A percentile compares a stretch with the other conserved stretches of the same genome.
phyloP scores from a whole-genome alignment of 1,140 invertebrate genomes.

The Drosophila jambulina region DNA sequence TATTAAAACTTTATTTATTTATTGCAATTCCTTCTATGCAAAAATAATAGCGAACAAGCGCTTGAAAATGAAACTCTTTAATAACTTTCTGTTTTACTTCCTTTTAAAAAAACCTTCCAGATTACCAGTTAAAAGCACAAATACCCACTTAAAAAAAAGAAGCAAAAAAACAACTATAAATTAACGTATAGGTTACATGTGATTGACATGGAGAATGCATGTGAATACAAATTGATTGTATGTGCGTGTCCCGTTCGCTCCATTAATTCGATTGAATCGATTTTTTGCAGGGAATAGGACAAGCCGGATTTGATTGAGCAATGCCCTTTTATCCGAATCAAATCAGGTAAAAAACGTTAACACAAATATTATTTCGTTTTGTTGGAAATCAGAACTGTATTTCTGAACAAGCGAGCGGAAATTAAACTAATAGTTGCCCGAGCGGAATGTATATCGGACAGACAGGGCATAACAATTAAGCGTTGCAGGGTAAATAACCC shows the following conservation, averaged over 20 bases:
- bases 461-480: constrained; percentile 11
- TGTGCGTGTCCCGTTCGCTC: constrained; percentile 1
- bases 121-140: not conserved
- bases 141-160: not conserved
- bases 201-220: constrained; percentile 1
- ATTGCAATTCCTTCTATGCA: not conserved
- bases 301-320: constrained; percentile 1
- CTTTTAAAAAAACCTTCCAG: not conserved
- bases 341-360: constrained; percentile 3
- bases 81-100: not conserved
- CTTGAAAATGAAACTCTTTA: not conserved
- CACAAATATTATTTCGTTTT: not conserved
- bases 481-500: constrained; percentile 6
- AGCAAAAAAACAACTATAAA: not conserved
- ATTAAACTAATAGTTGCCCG: constrained; percentile 2
- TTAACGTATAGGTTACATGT: constrained; percentile 6
- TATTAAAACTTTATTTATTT: not conserved
- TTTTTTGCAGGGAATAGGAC: not conserved
- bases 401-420: not conserved
- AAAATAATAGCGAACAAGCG: not conserved
- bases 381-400: not conserved
- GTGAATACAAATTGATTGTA: constrained; percentile 18
- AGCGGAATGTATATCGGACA: not conserved
- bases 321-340: not conserved
- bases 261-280: constrained; percentile 16